Percentiles rank a stretch among this genome's conserved stretches.
phyloP scores from a whole-genome alignment of 2,797 vertebrate genomes.

The Yasuhikotakia modesta region DNA sequence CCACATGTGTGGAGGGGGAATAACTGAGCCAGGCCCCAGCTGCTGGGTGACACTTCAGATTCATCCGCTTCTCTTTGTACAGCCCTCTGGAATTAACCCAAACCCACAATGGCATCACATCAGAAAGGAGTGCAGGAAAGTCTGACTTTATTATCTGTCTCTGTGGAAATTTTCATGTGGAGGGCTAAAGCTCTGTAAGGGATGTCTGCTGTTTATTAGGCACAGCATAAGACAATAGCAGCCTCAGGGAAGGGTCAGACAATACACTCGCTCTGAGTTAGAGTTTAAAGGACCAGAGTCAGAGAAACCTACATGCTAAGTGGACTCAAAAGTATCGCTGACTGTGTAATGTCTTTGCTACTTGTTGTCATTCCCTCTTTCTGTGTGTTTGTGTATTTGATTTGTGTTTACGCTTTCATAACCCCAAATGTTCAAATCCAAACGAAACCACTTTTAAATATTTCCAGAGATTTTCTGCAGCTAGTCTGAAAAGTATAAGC shows the following conservation, averaged over 20 bases:
- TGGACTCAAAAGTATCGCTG: not conserved
- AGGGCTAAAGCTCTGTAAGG: slow-evolving; percentile 43
- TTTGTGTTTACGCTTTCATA: not conserved
- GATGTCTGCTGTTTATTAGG: slow-evolving; percentile 43
- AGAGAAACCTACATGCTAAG: not conserved
- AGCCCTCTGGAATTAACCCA: slow-evolving; percentile 88
- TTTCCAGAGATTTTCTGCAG: not conserved
- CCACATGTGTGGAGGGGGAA: slow-evolving; percentile 80
- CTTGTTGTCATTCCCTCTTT: slow-evolving; percentile 6
- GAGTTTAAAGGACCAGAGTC: slow-evolving; percentile 13
- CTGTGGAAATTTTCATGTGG: slow-evolving; percentile 77
- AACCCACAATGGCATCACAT: slow-evolving; percentile 90
- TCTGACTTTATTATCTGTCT: slow-evolving; percentile 84
- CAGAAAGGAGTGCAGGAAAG: slow-evolving; percentile 79
- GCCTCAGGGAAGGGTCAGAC: slow-evolving; percentile 13
- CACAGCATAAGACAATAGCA: slow-evolving; percentile 36
- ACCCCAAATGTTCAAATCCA: not conserved
- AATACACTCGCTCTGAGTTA: slow-evolving; percentile 52
- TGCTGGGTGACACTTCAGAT: slow-evolving; percentile 90
- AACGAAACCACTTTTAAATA: not conserved
- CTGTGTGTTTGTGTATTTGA: slow-evolving; percentile 6
- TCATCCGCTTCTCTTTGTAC: slow-evolving; percentile 87
- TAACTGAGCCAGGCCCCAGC: slow-evolving; percentile 75
- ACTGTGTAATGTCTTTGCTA: slow-evolving; percentile 2
- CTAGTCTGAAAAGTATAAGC: not conserved